A percentile compares a stretch with the other conserved stretches of the same genome.
These are phyloP conservation scores for Brachyistius frenatus DNA, from an alignment of 2,113 vertebrate genomes.

Conservation along the genomic window DNA sequence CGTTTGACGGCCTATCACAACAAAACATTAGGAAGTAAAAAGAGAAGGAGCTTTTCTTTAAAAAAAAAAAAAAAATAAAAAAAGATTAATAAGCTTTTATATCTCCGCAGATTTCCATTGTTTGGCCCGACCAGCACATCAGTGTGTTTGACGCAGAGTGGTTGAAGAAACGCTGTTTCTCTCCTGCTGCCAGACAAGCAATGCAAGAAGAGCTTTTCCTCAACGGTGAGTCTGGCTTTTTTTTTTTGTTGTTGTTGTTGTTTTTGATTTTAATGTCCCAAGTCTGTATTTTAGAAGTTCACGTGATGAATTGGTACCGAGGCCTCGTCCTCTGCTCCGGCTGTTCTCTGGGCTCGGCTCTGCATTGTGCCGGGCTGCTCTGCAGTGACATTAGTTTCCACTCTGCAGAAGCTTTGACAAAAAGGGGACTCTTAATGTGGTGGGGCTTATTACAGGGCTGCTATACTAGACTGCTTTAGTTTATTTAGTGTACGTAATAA, in stretches of 20 bases:
- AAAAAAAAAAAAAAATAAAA: not conserved
- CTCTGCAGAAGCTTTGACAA: too few species aligned
- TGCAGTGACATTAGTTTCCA: too few species aligned
- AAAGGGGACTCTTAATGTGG: too few species aligned
- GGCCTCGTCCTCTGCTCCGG: not conserved
- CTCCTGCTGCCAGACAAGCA: constrained; percentile 86
- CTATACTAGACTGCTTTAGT: too few species aligned
- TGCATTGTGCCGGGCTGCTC: too few species aligned
- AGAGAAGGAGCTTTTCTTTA: not conserved
- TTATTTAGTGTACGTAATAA: too few species aligned
- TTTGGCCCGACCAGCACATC: constrained; percentile 91
- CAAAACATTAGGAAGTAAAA: not conserved
- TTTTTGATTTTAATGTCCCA: too few species aligned
- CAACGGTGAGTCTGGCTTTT: constrained; percentile 83
- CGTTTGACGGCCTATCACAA: not conserved
- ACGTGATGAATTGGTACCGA: too few species aligned
- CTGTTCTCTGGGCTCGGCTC: not conserved
- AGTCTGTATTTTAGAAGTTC: not conserved
- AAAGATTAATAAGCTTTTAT: constrained; percentile 9
- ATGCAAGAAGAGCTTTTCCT: constrained; percentile 89
- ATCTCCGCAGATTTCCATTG: constrained; percentile 86
- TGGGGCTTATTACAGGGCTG: too few species aligned
- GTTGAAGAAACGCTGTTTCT: constrained; percentile 94
- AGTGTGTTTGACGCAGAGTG: constrained; percentile 92
- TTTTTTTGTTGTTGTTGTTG: not conserved